Evolutionary conservation across 2,888 invertebrate genomes (phyloP).

Genomic region (Exephanes ischioxanthus): DNA sequence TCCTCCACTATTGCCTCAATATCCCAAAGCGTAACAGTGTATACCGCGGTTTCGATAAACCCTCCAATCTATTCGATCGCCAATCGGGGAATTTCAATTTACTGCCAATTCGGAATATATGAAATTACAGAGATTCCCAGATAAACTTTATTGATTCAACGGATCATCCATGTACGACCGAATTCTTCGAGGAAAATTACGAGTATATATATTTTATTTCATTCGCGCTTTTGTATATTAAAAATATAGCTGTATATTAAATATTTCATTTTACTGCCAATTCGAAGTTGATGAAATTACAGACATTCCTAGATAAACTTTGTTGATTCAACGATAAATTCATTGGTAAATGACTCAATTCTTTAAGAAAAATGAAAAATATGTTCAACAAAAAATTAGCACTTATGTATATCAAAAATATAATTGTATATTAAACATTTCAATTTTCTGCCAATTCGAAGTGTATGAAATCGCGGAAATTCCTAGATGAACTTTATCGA

Average conservation of each 20-base stretch:
- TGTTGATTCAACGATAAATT: neutral
- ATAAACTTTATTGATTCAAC: neutral
- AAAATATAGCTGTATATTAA: too few relatives aligned
- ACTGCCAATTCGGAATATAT: neutral
- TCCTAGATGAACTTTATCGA: neutral
- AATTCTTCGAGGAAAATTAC: too few relatives aligned
- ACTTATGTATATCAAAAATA: too few relatives aligned
- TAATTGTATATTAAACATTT: too few relatives aligned
- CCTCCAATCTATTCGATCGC: slow-evolving; percentile 1
- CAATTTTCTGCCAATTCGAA: too few relatives aligned
- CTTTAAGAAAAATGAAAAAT: too few relatives aligned
- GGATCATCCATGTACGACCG: neutral
- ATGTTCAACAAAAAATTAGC: too few relatives aligned
- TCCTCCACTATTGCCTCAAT: slow-evolving; percentile 18
- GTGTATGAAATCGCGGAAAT: neutral
- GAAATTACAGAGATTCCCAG: neutral
- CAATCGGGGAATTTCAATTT: slow-evolving; percentile 8
- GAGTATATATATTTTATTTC: too few relatives aligned
- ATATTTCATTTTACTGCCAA: too few relatives aligned
- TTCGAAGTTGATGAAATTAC: neutral
- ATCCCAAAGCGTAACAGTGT: slow-evolving; percentile 42
- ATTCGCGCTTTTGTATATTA: too few relatives aligned
- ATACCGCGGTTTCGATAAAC: neutral
- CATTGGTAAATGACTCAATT: neutral
- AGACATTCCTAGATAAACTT: neutral